phyloP scores from a whole-genome alignment of 2,113 vertebrate genomes.

The Chloropsis hardwickii region DNA sequence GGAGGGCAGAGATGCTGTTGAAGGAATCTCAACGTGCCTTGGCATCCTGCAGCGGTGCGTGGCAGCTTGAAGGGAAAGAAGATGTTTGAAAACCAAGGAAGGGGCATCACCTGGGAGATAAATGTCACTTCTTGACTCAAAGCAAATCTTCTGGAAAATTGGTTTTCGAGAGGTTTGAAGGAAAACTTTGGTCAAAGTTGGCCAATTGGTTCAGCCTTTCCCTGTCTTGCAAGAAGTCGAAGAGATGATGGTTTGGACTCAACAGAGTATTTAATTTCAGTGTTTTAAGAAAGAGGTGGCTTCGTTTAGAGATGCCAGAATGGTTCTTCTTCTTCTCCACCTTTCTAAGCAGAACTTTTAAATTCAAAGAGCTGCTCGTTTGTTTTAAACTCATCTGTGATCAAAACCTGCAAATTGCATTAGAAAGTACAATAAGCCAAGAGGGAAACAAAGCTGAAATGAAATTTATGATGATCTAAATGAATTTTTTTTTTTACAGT shows the following conservation, averaged over 20 bases:
- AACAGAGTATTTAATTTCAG: neutral
- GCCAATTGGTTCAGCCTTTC: neutral
- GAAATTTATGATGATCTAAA: neutral
- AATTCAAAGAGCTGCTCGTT: neutral
- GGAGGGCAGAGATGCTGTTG: neutral
- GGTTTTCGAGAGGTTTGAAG: neutral
- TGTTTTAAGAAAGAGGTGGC: neutral
- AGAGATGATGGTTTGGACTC: neutral
- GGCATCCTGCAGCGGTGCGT: neutral
- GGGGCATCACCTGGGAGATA: neutral
- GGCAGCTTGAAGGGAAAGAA: neutral
- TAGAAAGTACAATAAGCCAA: neutral
- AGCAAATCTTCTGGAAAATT: neutral
- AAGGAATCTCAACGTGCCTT: neutral
- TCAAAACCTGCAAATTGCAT: neutral
- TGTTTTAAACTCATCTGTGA: neutral
- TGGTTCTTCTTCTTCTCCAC: neutral
- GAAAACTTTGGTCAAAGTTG: neutral
- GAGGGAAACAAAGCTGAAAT: constrained; percentile 20
- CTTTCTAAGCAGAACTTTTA: neutral
- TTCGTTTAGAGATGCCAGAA: neutral
- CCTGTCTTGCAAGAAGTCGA: neutral
- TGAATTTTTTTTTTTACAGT: neutral
- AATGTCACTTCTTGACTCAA: neutral
- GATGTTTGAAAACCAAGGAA: neutral